Evolutionary conservation across 2,797 vertebrate species (phyloP), one percentile per base, ranked within the genome.

Genomic region (Hozukius guyotensis): DNA sequence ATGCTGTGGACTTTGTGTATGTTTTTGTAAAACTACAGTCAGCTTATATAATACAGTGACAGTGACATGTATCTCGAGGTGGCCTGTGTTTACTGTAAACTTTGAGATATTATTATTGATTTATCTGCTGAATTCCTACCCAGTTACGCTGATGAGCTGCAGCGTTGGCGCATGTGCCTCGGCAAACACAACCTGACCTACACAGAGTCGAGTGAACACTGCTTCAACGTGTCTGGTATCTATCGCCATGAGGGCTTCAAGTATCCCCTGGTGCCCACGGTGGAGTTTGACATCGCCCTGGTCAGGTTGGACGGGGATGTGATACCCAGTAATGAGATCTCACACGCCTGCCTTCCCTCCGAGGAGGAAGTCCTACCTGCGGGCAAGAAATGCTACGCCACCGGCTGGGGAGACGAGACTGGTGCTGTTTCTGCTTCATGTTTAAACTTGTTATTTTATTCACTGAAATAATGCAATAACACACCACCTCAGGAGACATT

Each of bases 171-270:
- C 65, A 96, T 97, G 93, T 96, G 96, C 84, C 87, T 96, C 3
- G 95, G 95, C 65, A 96, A 97, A 93, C 94, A 97, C 92, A 96
- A 96, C 86, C 88, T 96, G 89, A 96, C 95, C 53, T 52, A 84
- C 78, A 78, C 86, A 0, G 96, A 96, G 82, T 57, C 88, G 0
- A 91, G 78, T 3, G 89, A 96, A 76, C 63, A 2, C 25, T 96
- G 96, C 87, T 91, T 93, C 49, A 57, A 57, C 2, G 90, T 96
- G 80, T 66, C 88, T 27, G 95, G 88, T 38, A 95, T 96, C 82
- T 93, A 95, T 85, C 91, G 90, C 29, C 95, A 97, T 4, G 93
- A 96, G 86, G 91, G 82, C 77, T 96, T 97, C 88, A 92, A 93
- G 82, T 97, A 96, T 81, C 96, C 96, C 61, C 92, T 94, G 0